phyloP scores from a whole-genome alignment of 2,113 vertebrate genomes.

The Mandrillus leucophaeus region DNA sequence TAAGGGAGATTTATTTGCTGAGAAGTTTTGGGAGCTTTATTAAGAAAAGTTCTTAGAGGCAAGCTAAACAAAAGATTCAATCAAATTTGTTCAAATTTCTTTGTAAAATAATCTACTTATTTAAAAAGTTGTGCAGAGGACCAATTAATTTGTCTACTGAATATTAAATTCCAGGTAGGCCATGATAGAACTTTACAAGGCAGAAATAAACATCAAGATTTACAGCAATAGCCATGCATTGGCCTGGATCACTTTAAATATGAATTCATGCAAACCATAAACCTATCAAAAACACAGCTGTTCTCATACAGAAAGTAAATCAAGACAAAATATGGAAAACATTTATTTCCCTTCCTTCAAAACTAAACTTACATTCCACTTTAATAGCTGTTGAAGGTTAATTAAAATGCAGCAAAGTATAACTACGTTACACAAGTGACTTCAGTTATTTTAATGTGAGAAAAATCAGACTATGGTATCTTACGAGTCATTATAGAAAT shows the following conservation, averaged over 20 bases:
- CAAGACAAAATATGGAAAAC: conserved; percentile 68
- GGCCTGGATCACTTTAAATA: conserved; percentile 86
- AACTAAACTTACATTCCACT: conserved; percentile 75
- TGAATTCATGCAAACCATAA: conserved; percentile 89
- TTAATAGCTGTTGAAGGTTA: conserved; percentile 72
- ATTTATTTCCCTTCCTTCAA: conserved; percentile 74
- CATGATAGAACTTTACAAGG: conserved; percentile 80
- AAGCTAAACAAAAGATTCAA: conserved; percentile 72
- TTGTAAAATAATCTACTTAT: conserved; percentile 76
- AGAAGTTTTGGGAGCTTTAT: conserved; percentile 71
- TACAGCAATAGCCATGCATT: conserved; percentile 88
- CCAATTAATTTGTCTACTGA: conserved; percentile 75
- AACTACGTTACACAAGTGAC: conserved; percentile 62
- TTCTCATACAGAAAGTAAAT: conserved; percentile 78
- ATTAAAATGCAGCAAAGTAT: conserved; percentile 70
- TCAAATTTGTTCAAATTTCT: conserved; percentile 75
- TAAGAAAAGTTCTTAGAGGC: conserved; percentile 73
- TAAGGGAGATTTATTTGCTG: conserved; percentile 75
- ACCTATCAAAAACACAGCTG: conserved; percentile 82
- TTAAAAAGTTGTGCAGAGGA: conserved; percentile 67
- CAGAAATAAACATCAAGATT: conserved; percentile 78
- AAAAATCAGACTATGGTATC: conserved; percentile 63
- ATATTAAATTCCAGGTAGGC: conserved; percentile 74
- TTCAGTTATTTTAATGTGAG: conserved; percentile 65
- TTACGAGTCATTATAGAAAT: conserved; percentile 50